phyloP scores from a whole-genome alignment of 2,113 vertebrate species.

The Columba janthina region DNA sequence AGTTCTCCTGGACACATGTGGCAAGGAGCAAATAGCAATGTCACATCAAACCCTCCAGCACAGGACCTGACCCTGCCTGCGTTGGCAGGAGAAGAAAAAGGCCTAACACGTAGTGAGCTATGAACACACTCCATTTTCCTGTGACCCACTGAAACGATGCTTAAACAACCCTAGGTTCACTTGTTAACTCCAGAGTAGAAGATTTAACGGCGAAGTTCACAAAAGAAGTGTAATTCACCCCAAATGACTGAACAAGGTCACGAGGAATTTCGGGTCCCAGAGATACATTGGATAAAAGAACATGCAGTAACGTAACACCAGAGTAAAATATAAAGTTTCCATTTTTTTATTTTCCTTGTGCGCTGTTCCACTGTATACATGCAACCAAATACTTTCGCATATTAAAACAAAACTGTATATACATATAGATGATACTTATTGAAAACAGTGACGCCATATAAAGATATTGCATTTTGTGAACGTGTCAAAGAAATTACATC shows the following conservation, averaged over 20 bases:
- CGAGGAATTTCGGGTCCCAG: slow-evolving; percentile 15
- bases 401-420: slow-evolving; percentile 67
- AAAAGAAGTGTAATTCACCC: neutral
- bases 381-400: slow-evolving; percentile 53
- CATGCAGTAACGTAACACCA: slow-evolving; percentile 63
- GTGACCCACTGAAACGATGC: neutral
- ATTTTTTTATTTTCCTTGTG: slow-evolving; percentile 77
- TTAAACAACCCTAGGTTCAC: neutral
- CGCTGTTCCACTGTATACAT: slow-evolving; percentile 65
- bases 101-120: neutral
- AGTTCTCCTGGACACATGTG: neutral
- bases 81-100: neutral
- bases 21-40: neutral
- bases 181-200: neutral
- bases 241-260: neutral
- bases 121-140: neutral
- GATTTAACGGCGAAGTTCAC: neutral
- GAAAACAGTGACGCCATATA: slow-evolving; percentile 60
- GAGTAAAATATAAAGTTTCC: slow-evolving; percentile 61
- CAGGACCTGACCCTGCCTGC: rapidly evolving
- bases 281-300: neutral
- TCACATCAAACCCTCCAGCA: neutral
- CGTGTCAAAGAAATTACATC: slow-evolving; percentile 57
- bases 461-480: slow-evolving; percentile 62
- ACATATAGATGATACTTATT: slow-evolving; percentile 66